Evolutionary conservation across 2,888 invertebrate species (phyloP), one percentile per base, ranked within the genome.

Genomic region (Troilus luridus): DNA sequence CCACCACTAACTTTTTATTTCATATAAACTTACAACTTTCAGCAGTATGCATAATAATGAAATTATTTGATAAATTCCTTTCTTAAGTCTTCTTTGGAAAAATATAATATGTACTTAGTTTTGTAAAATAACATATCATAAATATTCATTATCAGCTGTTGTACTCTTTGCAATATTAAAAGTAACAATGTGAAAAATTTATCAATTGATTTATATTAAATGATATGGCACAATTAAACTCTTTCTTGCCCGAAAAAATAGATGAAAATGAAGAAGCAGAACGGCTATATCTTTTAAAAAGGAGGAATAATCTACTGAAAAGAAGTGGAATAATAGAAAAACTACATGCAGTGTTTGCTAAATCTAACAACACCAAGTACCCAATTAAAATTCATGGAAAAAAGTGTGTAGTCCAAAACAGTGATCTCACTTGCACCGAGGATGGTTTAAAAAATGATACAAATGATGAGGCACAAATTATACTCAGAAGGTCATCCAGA

Each of bases 301-400:
- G 12, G 56, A 85, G 85, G 14, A n/a, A 56, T n/a, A 85, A 85
- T 85, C 85, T 85, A n/a, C 56, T 85, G 10, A n/a, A 54, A n/a
- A 85, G 56, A n/a, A 85, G 56, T 85, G 85, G 85, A 85, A 17
- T 85, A 85, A 85, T 85, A 56, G 85, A 85, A 85, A 85, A 85
- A 58, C 56, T 85, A n/a, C 85, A 85, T 21, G 12, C 56, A 11
- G n/a, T 56, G 56, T 85, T 85, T 54, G 21, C 56, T 0, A 85
- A 85, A 85, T n/a, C 85, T 5, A 58, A n/a, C 56, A 85, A 58
- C n/a, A 58, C n/a, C 56, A 85, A n/a, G 56, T 85, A 41, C n/a
- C 85, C 85, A 56, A 85, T 58, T n/a, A 85, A 85, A 85, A 85
- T n/a, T 12, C 21, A 56, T 85, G 0, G n/a, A n/a, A 85, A 85